A percentile compares a stretch with the other conserved stretches of the same genome.
Evolutionary conservation across 2,113 vertebrate genomes (phyloP).

Genomic region (Phycodurus eques): DNA sequence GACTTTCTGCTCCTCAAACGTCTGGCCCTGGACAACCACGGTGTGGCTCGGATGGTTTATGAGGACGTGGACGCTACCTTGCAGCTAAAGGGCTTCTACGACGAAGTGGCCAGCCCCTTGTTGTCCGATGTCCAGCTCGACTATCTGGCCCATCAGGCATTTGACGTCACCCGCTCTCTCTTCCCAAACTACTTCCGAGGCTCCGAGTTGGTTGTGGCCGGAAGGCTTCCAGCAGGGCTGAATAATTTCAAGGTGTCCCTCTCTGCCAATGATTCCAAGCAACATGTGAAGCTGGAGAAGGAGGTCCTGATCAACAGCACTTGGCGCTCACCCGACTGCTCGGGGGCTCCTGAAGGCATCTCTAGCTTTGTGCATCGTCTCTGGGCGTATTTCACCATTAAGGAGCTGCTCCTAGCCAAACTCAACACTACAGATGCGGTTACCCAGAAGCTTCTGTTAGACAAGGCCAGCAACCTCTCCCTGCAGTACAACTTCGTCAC

Average conservation of each 20-base stretch:
- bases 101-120: conserved; percentile 80
- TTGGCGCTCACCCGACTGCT: conserved; percentile 43
- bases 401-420: conserved; percentile 75
- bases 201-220: conserved; percentile 80
- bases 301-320: conserved; percentile 64
- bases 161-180: conserved; percentile 69
- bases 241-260: conserved; percentile 71
- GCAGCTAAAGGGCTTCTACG: conserved; percentile 80
- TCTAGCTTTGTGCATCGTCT: conserved; percentile 75
- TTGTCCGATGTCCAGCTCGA: conserved; percentile 77
- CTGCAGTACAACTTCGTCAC: conserved; percentile 84
- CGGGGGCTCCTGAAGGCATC: conserved; percentile 40
- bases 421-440: conserved; percentile 66
- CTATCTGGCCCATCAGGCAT: conserved; percentile 74
- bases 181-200: conserved; percentile 83
- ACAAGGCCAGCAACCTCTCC: conserved; percentile 80
- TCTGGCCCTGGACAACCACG: conserved; percentile 78
- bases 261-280: conserved; percentile 64
- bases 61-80: conserved; percentile 77
- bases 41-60: conserved; percentile 74
- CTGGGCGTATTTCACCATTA: conserved; percentile 83
- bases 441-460: conserved; percentile 65
- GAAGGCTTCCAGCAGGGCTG: conserved; percentile 67
- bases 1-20: conserved; percentile 75
- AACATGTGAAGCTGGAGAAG: conserved; percentile 61